Percentiles rank a stretch among this genome's conserved stretches.
phyloP scores from a whole-genome alignment of 2,797 vertebrate genomes.

The Chaenodraco wilsoni region DNA sequence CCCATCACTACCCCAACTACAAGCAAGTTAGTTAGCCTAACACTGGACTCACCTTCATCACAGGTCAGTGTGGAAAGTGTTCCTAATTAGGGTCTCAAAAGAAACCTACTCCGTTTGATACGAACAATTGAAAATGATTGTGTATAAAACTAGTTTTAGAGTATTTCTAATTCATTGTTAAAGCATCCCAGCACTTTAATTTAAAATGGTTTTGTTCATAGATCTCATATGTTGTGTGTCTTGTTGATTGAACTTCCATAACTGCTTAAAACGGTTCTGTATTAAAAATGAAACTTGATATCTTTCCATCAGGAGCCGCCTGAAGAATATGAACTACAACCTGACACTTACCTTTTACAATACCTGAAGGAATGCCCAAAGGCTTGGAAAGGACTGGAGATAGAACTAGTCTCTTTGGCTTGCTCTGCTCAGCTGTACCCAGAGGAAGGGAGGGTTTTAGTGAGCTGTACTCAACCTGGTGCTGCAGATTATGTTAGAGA shows the following conservation, averaged over 20 bases:
- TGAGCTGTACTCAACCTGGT: conserved; percentile 12
- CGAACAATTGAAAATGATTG: background rate
- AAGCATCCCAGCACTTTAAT: background rate
- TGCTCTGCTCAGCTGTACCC: conserved; percentile 52
- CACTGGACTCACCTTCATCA: background rate
- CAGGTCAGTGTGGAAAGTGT: conserved; percentile 33
- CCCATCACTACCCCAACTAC: background rate
- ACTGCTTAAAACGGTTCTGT: background rate
- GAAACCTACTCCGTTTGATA: background rate
- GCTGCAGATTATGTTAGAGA: background rate
- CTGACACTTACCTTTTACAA: conserved; percentile 34
- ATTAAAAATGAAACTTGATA: background rate
- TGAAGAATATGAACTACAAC: conserved; percentile 31
- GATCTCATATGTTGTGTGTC: too few species aligned
- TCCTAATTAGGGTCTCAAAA: too few species aligned
- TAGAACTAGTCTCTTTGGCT: conserved; percentile 26
- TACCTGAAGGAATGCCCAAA: conserved; percentile 51
- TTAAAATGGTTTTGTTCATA: too few species aligned
- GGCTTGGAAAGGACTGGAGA: conserved; percentile 30
- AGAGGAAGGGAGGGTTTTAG: conserved; percentile 41
- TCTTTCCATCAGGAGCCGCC: conserved; percentile 24
- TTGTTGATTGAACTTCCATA: background rate
- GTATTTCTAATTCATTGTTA: background rate
- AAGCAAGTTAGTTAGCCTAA: background rate
- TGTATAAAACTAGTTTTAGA: background rate